These are phyloP conservation scores for Chrysodeixis includens DNA, from an alignment of 2,888 invertebrate species.

Conservation along the genomic window DNA sequence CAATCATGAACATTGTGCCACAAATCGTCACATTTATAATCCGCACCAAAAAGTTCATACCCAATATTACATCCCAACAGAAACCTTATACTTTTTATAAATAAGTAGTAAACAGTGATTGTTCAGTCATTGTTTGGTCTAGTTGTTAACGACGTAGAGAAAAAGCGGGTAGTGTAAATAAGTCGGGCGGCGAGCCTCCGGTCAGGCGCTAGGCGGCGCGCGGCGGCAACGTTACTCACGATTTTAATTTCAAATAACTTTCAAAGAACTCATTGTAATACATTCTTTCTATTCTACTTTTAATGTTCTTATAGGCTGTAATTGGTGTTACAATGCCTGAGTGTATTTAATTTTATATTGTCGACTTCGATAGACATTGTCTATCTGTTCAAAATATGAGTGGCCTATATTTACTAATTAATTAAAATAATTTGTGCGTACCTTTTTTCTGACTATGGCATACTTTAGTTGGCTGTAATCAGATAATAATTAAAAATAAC, in stretches of 20 bases:
- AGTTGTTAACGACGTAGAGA: constrained; percentile 11
- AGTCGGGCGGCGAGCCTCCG: constrained; percentile 9
- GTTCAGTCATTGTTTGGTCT: constrained; percentile 1
- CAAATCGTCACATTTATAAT: too few relatives aligned
- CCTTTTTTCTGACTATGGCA: too few relatives aligned
- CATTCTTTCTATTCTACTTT: constrained; percentile 22
- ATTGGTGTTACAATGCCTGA: background rate
- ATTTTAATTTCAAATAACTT: constrained; percentile 52
- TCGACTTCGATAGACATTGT: too few relatives aligned
- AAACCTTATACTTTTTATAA: too few relatives aligned
- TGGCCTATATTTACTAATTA: too few relatives aligned
- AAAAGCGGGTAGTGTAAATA: constrained; percentile 24
- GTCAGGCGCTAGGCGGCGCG: constrained; percentile 1
- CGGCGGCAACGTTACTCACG: constrained; percentile 28
- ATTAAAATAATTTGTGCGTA: too few relatives aligned
- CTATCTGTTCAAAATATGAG: too few relatives aligned
- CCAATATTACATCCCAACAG: too few relatives aligned
- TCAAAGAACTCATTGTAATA: constrained; percentile 39
- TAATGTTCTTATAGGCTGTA: constrained; percentile 10
- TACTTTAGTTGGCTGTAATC: too few relatives aligned
- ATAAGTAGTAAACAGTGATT: background rate
- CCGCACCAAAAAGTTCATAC: too few relatives aligned
- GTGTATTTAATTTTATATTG: background rate
- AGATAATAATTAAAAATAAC: too few relatives aligned
- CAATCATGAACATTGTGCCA: too few relatives aligned